Evolutionary conservation across 1,140 invertebrate genomes (phyloP).

Genomic region (Musca vetustissima): DNA sequence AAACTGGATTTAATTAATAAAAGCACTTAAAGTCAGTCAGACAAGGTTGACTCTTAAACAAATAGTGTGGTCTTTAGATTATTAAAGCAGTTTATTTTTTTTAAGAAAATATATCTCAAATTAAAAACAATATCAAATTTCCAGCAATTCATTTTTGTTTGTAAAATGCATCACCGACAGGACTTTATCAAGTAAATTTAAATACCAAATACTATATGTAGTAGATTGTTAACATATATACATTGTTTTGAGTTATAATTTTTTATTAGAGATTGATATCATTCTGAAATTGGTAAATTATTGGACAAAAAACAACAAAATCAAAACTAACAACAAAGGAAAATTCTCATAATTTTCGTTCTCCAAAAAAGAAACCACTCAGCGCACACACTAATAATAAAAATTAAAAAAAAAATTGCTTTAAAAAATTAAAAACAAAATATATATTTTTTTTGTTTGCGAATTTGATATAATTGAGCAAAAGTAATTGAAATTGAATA

Average conservation of each 20-base stretch:
- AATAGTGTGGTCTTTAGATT: too few relatives aligned
- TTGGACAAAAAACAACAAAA: neutral
- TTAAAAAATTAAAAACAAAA: neutral
- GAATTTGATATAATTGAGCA: too few relatives aligned
- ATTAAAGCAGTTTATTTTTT: too few relatives aligned
- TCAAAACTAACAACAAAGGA: neutral
- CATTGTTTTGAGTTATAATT: neutral
- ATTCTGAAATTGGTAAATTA: conserved; percentile 23
- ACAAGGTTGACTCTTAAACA: too few relatives aligned
- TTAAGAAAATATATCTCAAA: too few relatives aligned
- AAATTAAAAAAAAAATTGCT: conserved; percentile 10
- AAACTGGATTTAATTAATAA: too few relatives aligned
- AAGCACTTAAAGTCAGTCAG: too few relatives aligned
- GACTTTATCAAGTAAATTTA: conserved; percentile 6
- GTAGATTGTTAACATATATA: too few relatives aligned
- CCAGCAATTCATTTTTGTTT: conserved; percentile 13
- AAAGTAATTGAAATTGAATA: too few relatives aligned
- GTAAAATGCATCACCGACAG: conserved; percentile 23
- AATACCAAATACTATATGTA: too few relatives aligned
- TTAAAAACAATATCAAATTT: too few relatives aligned
- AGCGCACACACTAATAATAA: conserved; percentile 17
- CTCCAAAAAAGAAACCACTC: neutral
- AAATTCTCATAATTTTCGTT: neutral
- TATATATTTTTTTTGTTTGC: too few relatives aligned
- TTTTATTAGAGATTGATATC: neutral